Conservation (phyloP, 2,113 vertebrate genomes). For the Jaculus jaculus region DNA sequence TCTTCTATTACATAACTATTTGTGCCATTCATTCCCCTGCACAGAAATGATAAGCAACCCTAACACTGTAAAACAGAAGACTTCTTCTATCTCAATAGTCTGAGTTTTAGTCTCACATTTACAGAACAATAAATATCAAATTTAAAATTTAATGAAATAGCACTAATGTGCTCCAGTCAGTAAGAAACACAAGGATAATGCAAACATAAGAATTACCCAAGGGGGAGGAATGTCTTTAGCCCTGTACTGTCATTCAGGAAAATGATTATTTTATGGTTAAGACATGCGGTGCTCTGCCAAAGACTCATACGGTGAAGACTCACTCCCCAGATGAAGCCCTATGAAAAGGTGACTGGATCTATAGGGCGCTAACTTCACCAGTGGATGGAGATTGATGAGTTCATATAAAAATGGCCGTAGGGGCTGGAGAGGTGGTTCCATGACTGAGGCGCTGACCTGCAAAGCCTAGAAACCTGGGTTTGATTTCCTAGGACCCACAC, state of each 20-base stretch:
- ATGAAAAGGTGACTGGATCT: background rate
- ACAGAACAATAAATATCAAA: constrained; percentile 11
- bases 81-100: background rate
- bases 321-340: background rate
- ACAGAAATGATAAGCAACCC: background rate
- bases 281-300: background rate
- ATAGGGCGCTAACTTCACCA: background rate
- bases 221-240: background rate
- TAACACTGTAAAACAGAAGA: constrained; percentile 1
- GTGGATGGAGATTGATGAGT: too few species aligned
- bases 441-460: too few species aligned
- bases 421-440: too few species aligned
- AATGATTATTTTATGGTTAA: background rate
- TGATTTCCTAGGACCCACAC: too few species aligned
- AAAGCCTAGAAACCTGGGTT: too few species aligned
- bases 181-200: background rate
- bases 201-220: background rate
- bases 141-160: constrained; percentile 33
- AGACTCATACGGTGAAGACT: background rate
- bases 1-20: constrained; percentile 29
- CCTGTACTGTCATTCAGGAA: background rate
- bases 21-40: background rate
- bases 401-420: too few species aligned
- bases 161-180: background rate
- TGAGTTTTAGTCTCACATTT: background rate